These are phyloP conservation scores for Nothoprocta pentlandii DNA, from an alignment of 2,113 vertebrate species.

Conservation along the genomic window DNA sequence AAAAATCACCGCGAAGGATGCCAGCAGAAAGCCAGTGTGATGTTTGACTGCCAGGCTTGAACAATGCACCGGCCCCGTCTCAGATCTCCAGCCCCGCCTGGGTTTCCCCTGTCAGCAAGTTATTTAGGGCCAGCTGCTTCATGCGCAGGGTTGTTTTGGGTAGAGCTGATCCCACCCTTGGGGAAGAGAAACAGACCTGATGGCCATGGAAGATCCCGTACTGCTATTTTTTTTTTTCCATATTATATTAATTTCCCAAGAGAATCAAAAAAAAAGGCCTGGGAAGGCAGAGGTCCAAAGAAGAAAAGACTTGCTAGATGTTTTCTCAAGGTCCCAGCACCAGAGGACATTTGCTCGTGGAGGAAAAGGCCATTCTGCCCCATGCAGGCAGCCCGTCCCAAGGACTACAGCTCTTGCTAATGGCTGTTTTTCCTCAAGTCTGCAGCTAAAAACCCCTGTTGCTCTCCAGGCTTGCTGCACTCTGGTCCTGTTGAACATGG, in stretches of 20 bases:
- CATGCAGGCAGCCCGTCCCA: background rate
- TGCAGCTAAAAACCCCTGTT: background rate
- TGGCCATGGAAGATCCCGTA: background rate
- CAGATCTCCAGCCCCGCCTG: conserved; percentile 5
- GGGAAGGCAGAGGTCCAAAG: background rate
- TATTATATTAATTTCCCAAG: background rate
- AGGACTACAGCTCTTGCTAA: fast-evolving
- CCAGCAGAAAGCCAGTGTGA: conserved; percentile 15
- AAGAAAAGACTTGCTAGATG: fast-evolving
- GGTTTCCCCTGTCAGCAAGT: conserved; percentile 50
- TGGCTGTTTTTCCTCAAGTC: background rate
- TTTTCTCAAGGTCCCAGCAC: background rate
- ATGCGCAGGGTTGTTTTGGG: background rate
- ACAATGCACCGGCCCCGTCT: background rate
- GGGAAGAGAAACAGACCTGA: background rate
- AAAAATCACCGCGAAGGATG: conserved; percentile 21
- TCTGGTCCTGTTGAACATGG: fast-evolving
- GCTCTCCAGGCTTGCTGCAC: background rate
- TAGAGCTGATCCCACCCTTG: background rate
- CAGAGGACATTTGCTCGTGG: fast-evolving
- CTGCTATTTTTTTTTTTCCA: background rate
- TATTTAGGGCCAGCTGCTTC: background rate
- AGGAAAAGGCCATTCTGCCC: too few relatives aligned
- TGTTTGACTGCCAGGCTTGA: background rate
- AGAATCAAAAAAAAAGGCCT: too few relatives aligned